phyloP scores from a whole-genome alignment of 2,113 vertebrate genomes.

The Cyanoderma ruficeps region DNA sequence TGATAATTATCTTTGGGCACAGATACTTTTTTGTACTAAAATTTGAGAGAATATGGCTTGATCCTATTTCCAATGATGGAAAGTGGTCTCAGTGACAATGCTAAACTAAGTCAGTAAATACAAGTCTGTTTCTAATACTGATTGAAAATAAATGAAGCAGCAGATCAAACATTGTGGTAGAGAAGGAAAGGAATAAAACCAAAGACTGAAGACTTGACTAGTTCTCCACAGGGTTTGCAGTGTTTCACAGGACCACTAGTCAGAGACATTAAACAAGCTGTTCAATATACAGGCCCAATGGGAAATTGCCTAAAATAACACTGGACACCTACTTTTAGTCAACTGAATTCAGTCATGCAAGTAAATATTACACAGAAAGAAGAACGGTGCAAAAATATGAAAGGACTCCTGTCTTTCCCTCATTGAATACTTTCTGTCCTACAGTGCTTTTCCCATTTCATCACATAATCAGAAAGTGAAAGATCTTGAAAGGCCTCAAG shows the following conservation, averaged over 20 bases:
- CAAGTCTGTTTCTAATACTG: neutral
- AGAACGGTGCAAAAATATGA: neutral
- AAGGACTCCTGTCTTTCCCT: neutral
- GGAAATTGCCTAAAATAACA: neutral
- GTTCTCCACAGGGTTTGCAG: neutral
- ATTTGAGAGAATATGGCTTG: neutral
- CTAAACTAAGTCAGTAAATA: neutral
- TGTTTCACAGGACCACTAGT: neutral
- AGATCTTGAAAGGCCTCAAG: neutral
- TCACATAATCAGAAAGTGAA: neutral
- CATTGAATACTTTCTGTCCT: neutral
- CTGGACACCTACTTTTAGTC: neutral
- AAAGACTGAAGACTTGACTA: neutral
- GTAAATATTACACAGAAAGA: neutral
- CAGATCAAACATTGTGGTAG: neutral
- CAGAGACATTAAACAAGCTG: neutral
- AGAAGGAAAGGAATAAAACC: neutral
- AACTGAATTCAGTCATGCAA: neutral
- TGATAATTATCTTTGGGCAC: neutral
- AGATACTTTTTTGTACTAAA: neutral
- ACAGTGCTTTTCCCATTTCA: neutral
- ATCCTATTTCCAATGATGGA: neutral
- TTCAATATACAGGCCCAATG: neutral
- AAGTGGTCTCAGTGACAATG: neutral
- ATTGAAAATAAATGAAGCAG: neutral